Evolutionary conservation across 2,113 vertebrate species (phyloP).

Genomic region (Eidolon helvum): DNA sequence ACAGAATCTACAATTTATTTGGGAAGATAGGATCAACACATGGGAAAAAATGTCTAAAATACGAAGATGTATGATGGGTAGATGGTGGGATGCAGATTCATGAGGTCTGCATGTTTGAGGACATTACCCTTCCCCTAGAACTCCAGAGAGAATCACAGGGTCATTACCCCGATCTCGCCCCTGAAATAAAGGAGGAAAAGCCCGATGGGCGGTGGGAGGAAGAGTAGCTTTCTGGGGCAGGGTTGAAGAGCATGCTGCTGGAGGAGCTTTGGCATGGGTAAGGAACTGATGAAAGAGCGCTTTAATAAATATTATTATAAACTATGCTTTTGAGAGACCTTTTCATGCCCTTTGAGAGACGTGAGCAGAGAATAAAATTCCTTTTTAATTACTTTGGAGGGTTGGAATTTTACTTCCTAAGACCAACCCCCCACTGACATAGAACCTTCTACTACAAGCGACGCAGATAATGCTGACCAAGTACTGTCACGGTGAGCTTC

Average conservation of each 20-base stretch:
- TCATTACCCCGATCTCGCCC: neutral
- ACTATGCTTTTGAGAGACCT: neutral
- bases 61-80: neutral
- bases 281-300: neutral
- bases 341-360: slow-evolving; percentile 9
- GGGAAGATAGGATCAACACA: neutral
- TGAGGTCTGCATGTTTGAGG: neutral
- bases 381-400: neutral
- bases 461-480: neutral
- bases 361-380: neutral
- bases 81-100: neutral
- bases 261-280: neutral
- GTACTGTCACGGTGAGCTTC: too few species aligned
- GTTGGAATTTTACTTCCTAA: slow-evolving; percentile 7
- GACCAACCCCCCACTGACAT: neutral
- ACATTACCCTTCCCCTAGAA: neutral
- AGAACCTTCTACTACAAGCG: neutral
- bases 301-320: slow-evolving; percentile 13
- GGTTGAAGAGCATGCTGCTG: neutral
- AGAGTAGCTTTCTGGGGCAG: neutral
- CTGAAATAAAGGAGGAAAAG: neutral
- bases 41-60: neutral
- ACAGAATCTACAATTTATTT: slow-evolving; percentile 22
- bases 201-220: neutral
- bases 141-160: neutral